Percentiles rank a stretch among this genome's conserved stretches.
phyloP scores from a whole-genome alignment of 2,113 vertebrate genomes.

The Cynocephalus volans region DNA sequence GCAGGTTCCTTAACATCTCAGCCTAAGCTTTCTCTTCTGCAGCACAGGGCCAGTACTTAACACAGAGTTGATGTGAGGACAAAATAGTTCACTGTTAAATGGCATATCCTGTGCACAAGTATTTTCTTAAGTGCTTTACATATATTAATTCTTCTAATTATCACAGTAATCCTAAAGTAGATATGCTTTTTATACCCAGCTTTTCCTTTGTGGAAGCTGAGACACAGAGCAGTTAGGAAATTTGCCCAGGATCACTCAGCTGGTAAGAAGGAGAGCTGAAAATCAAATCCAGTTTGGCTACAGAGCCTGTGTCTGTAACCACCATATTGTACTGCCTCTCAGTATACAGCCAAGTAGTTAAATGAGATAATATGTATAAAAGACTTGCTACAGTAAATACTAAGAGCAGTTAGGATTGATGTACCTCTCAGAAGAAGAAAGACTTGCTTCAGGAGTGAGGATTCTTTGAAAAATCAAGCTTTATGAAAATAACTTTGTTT shows the following conservation, averaged over 20 bases:
- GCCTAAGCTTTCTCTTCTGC: not conserved
- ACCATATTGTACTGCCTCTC: not conserved
- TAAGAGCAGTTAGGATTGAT: not conserved
- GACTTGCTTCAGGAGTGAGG: not conserved
- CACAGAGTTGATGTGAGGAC: not conserved
- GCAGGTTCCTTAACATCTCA: not conserved
- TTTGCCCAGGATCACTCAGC: not conserved
- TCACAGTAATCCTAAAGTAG: not conserved
- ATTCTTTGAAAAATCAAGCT: not conserved
- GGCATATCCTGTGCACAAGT: not conserved
- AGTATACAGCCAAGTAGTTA: not conserved
- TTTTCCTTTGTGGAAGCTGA: not conserved
- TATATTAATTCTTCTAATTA: not conserved
- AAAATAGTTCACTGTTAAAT: not conserved
- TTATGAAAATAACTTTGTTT: slow-evolving; percentile 48
- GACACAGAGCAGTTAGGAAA: not conserved
- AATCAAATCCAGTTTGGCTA: not conserved
- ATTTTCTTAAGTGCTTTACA: not conserved
- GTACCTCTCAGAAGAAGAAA: not conserved
- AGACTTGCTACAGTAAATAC: not conserved
- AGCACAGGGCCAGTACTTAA: not conserved
- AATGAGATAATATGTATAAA: not conserved
- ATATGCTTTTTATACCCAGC: not conserved
- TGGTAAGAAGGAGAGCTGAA: not conserved
- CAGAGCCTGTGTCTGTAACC: not conserved